These are phyloP conservation scores for Sycophaga agraensis DNA, from an alignment of 1,140 invertebrate genomes.

Conservation along the genomic window DNA sequence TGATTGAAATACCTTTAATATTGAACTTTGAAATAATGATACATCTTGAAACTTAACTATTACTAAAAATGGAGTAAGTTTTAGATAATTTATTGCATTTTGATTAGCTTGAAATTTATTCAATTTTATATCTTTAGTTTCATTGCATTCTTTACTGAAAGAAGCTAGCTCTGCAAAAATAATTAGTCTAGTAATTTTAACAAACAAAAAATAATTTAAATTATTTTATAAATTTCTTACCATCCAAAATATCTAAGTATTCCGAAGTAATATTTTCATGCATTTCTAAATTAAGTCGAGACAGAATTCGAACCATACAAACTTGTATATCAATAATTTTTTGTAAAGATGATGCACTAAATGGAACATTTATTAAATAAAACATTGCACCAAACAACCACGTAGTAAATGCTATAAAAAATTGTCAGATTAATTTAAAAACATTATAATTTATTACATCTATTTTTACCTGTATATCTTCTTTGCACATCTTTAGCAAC, in stretches of 20 bases:
- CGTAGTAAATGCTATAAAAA: slow-evolving; percentile 44
- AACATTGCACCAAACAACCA: slow-evolving; percentile 53
- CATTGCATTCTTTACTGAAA: slow-evolving; percentile 25
- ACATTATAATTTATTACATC: background rate
- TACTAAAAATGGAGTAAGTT: slow-evolving; percentile 40
- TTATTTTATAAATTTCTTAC: slow-evolving; percentile 31
- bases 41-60: slow-evolving; percentile 35
- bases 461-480: slow-evolving; percentile 39
- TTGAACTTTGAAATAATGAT: slow-evolving; percentile 36
- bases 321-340: slow-evolving; percentile 47
- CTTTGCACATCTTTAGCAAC: slow-evolving; percentile 31
- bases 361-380: slow-evolving; percentile 38
- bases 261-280: slow-evolving; percentile 40
- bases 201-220: background rate
- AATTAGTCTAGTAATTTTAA: too few species aligned
- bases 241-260: slow-evolving; percentile 44
- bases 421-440: background rate
- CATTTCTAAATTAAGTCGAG: slow-evolving; percentile 37
- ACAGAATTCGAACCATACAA: slow-evolving; percentile 47
- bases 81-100: slow-evolving; percentile 40
- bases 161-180: slow-evolving; percentile 35
- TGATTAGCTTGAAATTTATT: slow-evolving; percentile 38
- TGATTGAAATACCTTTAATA: slow-evolving; percentile 40
- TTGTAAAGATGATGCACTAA: slow-evolving; percentile 35
- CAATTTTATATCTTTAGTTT: slow-evolving; percentile 32